Percentiles rank a stretch among this genome's conserved stretches.
Evolutionary conservation across 1,140 invertebrate species (phyloP).

Genomic region (Drosophila nikananu): DNA sequence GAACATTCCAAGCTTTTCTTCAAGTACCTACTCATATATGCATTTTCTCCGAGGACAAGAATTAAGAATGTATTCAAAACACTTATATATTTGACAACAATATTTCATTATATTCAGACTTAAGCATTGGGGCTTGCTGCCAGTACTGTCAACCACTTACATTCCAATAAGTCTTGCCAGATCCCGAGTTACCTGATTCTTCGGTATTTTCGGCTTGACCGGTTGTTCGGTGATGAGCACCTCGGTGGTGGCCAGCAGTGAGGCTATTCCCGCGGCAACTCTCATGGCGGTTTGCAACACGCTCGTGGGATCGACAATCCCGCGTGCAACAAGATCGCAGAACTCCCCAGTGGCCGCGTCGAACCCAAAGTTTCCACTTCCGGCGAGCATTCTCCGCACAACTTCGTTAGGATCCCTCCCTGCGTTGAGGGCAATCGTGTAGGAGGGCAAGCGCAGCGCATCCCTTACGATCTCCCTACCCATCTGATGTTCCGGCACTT

Average conservation of each 20-base stretch:
- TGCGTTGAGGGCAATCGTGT: conserved; percentile 95
- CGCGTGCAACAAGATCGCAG: conserved; percentile 94
- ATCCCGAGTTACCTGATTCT: conserved; percentile 37
- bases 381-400: conserved; percentile 92
- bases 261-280: conserved; percentile 94
- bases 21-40: neutral
- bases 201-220: conserved; percentile 15
- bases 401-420: conserved; percentile 94
- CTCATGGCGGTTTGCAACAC: conserved; percentile 94
- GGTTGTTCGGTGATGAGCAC: conserved; percentile 52
- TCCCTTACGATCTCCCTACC: conserved; percentile 90
- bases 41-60: neutral
- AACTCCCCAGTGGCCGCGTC: conserved; percentile 95
- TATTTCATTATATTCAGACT: neutral
- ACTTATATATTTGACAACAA: neutral
- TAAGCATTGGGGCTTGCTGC: neutral
- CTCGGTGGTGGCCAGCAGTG: conserved; percentile 92
- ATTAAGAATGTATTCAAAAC: neutral
- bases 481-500: conserved; percentile 56
- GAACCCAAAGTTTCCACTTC: conserved; percentile 91
- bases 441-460: conserved; percentile 90
- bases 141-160: conserved; percentile 9
- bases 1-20: neutral
- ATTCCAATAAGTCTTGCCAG: conserved; percentile 43
- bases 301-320: conserved; percentile 98